Evolutionary conservation across 92 coral and sea anemone genomes (phyloP), one percentile per base, ranked within the genome.

Genomic region (Diadumene lineata): DNA sequence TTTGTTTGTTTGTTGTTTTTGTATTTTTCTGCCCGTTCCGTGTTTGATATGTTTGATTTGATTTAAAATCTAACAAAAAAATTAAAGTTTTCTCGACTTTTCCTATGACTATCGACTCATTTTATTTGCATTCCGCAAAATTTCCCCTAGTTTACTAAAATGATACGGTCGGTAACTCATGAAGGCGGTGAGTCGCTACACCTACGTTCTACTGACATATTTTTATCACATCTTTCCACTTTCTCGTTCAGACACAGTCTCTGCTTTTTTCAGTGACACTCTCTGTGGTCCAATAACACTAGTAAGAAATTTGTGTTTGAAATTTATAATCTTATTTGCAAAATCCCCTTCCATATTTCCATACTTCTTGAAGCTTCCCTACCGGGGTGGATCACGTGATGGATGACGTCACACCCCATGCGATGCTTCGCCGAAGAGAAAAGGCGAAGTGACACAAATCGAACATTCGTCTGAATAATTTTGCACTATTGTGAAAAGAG

Each of bases 381-480:
- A 21, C n/a, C 15, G 22, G 81, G 81, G 72, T 64, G 65, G 73
- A 55, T 62, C 91, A 86, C 75, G 91, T 86, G 91, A 44, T 57
- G 32, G 1, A 68, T 86, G 87, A 86, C 87, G 91, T 86, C 91
- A 86, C 69, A 75, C 56, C 72, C 69, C 65, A 55, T 71, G 74
- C 72, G 86, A 76, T 68, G 88, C 50, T 43, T 53, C 64, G 26
- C 71, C 33, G 72, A 69, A 69, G 75, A n/a, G n/a, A n/a, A n/a
- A 71, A 64, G 68, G 46, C 48, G 69, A 34, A n/a, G n/a, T n/a
- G n/a, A 53, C 58, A 16, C 19, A 4, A 76, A 66, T 23, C 86
- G 77, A 72, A 72, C 70, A n/a, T n/a, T n/a, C n/a, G 83, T 66
- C 80, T 78, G 81, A 48, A 81, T 76, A 81, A 79, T 60, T 82